A percentile compares a stretch with the other conserved stretches of the same genome.
phyloP scores from a whole-genome alignment of 2,113 vertebrate genomes.

The Siniperca knerii region DNA sequence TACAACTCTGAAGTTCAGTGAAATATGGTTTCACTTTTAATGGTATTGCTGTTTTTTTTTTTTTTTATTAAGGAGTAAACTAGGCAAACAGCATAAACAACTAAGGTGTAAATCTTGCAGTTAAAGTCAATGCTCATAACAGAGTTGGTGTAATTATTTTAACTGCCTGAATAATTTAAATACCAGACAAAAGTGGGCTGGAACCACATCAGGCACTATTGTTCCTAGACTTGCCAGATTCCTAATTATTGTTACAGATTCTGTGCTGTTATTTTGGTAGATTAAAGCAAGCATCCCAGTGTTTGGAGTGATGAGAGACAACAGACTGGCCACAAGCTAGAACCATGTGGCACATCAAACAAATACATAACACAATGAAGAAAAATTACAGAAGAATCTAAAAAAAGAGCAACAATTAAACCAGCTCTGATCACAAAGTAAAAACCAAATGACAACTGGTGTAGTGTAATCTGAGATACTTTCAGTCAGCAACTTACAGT shows the following conservation, averaged over 20 bases:
- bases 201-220: conserved; percentile 1
- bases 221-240: conserved; percentile 7
- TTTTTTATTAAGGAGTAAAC: neutral
- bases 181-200: conserved; percentile 21
- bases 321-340: conserved; percentile 3
- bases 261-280: conserved; percentile 32
- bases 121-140: neutral
- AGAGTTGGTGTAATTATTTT: conserved; percentile 15
- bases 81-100: neutral
- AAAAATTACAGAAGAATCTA: neutral
- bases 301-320: conserved; percentile 31
- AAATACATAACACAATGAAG: neutral
- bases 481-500: neutral
- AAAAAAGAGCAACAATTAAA: neutral
- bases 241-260: conserved; percentile 36
- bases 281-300: conserved; percentile 45
- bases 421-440: neutral
- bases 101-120: conserved; percentile 9
- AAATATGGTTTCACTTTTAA: neutral
- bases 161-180: conserved; percentile 10
- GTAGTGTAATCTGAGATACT: neutral
- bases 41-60: neutral
- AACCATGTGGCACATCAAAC: conserved; percentile 10
- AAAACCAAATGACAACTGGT: neutral
- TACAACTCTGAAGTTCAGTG: neutral